These are phyloP conservation scores for Astreopora myriophthalma DNA, from an alignment of 64 coral and sea anemone genomes.

Conservation along the genomic window DNA sequence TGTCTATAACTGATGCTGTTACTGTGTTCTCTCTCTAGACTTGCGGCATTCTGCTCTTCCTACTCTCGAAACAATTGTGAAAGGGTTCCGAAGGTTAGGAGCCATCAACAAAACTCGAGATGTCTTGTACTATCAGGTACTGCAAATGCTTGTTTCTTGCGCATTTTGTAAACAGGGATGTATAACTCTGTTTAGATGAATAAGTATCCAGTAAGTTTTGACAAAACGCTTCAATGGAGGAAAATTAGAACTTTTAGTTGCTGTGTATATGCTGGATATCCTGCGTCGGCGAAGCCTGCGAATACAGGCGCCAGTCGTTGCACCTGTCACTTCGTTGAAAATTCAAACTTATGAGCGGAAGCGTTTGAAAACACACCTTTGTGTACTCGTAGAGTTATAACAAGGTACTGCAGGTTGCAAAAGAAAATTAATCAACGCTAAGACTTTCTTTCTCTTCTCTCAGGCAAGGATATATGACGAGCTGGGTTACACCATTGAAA, in stretches of 20 bases:
- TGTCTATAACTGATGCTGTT: not conserved
- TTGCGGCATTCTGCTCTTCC: constrained; percentile 73
- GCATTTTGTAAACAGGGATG: not conserved
- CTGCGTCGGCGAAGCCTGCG: too few species aligned
- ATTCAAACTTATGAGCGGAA: too few species aligned
- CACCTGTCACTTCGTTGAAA: too few species aligned
- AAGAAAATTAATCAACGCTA: not conserved
- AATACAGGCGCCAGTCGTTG: too few species aligned
- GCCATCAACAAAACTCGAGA: constrained; percentile 81
- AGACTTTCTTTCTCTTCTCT: not conserved
- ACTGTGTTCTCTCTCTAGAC: constrained; percentile 11
- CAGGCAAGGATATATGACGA: constrained; percentile 94
- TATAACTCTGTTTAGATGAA: not conserved
- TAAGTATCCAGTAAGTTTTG: too few species aligned
- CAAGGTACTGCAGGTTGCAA: not conserved
- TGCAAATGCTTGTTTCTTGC: too few species aligned
- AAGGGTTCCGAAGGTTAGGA: constrained; percentile 74
- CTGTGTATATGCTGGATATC: too few species aligned
- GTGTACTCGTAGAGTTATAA: not conserved
- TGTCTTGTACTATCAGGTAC: constrained; percentile 87
- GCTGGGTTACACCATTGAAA: constrained; percentile 71
- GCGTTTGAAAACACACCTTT: too few species aligned
- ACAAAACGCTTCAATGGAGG: too few species aligned
- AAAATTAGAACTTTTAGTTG: not conserved
- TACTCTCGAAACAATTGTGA: constrained; percentile 72